phyloP scores from a whole-genome alignment of 2,888 invertebrate genomes.

The Bhutanitis thaidina region DNA sequence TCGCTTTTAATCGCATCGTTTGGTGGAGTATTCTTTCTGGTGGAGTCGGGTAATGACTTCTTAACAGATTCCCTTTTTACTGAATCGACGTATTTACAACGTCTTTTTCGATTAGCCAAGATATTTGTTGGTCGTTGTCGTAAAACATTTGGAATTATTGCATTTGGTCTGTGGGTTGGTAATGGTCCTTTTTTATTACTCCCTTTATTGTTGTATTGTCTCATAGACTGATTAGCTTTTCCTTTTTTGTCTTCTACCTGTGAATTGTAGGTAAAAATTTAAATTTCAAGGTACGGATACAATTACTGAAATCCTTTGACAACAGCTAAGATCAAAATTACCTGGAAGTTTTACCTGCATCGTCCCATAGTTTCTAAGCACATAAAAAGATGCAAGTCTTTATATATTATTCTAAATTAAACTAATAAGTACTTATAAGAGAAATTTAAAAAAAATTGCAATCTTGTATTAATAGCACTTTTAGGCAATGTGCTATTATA shows the following conservation, averaged over 20 bases:
- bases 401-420: too few relatives aligned
- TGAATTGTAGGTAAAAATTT: constrained; percentile 19
- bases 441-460: too few relatives aligned
- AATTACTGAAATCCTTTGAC: neutral
- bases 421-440: constrained; percentile 1
- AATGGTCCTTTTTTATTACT: constrained; percentile 39
- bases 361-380: neutral
- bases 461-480: too few relatives aligned
- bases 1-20: constrained; percentile 22
- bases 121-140: constrained; percentile 28
- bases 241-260: constrained; percentile 38
- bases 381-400: neutral
- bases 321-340: constrained; percentile 7
- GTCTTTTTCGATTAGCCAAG: neutral
- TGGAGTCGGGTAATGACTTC: constrained; percentile 46
- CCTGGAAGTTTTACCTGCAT: constrained; percentile 13
- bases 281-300: neutral
- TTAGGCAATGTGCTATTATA: too few relatives aligned
- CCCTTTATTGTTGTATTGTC: constrained; percentile 42
- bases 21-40: constrained; percentile 33
- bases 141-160: constrained; percentile 43
- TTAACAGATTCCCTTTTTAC: constrained; percentile 24
- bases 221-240: constrained; percentile 31
- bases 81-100: neutral
- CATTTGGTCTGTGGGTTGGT: constrained; percentile 46